Evolutionary conservation across 2,113 vertebrate species (phyloP), one percentile per base, ranked within the genome.

Genomic region (Smithornis capensis): DNA sequence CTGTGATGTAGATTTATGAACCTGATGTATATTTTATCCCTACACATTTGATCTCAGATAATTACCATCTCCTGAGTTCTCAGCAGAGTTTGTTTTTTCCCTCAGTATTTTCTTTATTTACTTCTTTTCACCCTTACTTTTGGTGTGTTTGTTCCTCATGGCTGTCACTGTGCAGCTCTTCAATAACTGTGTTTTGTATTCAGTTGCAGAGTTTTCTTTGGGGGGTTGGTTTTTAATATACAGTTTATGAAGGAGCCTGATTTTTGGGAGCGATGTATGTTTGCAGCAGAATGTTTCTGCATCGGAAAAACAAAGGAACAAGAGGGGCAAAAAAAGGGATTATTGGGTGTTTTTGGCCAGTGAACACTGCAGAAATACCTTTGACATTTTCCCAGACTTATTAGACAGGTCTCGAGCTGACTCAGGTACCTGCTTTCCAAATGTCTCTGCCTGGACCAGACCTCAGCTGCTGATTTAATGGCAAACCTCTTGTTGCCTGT

Each of bases 191-290:
- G 35, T 14, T 92, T 81, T 37, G 52, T n/a, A 71, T 95, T 94
- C 64, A 38, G 55, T 31, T 60, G 76, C 91, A 11, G 79, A 62
- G 77, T 96, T 95, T 89, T 91, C 92, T 96, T 94, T 91, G 89
- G 95, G 77, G 95, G 94, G 56, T 94, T 95, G 92, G 35, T 89
- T 97, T 96, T 97, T 97, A 95, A 95, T 95, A 91, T 79, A 89
- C 59, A 73, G 84, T 60, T 94, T 92, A 79, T 83, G 89, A 91
- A 70, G 60, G 7, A 91, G 40, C 7, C 67, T 73, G 91, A 83
- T 87, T 91, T 89, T 55, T 13, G 86, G 78, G 77, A 45, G 16
- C 6, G 8, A 10, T 44, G 57, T n/a, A 4, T 29, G 13, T 92
- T 75, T 67, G 57, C 83, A 67, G 86, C 83, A 53, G 74, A 64